These are phyloP conservation scores for Pinna nobilis DNA, from an alignment of 1,140 invertebrate species.

Conservation along the genomic window DNA sequence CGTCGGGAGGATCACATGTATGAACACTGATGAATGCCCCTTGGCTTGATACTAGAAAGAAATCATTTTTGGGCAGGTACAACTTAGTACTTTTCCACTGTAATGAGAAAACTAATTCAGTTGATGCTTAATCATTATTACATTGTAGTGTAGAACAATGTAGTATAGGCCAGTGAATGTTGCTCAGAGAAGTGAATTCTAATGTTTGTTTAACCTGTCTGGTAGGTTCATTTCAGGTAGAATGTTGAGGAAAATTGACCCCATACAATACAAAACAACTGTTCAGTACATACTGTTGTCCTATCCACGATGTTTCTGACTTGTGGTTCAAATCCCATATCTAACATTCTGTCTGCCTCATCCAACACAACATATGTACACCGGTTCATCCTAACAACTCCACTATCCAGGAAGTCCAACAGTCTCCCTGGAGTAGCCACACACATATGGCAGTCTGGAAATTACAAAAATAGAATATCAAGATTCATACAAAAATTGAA, in stretches of 20 bases:
- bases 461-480: no score
- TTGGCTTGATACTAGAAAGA: no score
- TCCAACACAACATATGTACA: slow-evolving; percentile 97
- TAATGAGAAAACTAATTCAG: no score
- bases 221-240: slow-evolving; percentile 3
- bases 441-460: no score
- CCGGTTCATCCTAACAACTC: slow-evolving; percentile 88
- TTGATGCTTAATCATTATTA: no score
- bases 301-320: slow-evolving; percentile 97
- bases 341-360: slow-evolving; percentile 98
- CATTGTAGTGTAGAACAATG: no score
- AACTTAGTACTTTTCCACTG: no score
- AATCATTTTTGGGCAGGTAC: no score
- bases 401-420: slow-evolving; percentile 94
- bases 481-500: no score
- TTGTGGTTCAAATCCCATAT: slow-evolving; percentile 99
- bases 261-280: not conserved
- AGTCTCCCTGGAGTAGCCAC: slow-evolving; percentile 91
- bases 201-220: not conserved
- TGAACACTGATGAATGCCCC: no score
- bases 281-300: slow-evolving; percentile 81
- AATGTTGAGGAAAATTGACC: slow-evolving; percentile 81
- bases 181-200: not conserved
- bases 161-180: no score
- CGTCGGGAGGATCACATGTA: no score